Percentiles rank a stretch among this genome's conserved stretches.
phyloP scores from a whole-genome alignment of 2,888 invertebrate genomes.

The Philereme vetulata region DNA sequence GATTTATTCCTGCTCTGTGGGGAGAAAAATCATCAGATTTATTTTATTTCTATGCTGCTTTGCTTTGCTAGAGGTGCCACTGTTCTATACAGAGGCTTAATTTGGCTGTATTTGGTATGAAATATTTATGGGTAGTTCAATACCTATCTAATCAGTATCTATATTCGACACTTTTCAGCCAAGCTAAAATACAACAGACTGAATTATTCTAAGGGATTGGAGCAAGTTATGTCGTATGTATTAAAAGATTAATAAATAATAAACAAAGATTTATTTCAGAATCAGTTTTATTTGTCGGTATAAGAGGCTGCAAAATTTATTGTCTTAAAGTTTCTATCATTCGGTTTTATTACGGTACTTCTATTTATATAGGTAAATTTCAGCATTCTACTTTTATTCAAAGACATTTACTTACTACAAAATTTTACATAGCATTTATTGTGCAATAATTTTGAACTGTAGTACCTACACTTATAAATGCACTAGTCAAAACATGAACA shows the following conservation, averaged over 20 bases:
- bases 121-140: no score
- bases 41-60: no score
- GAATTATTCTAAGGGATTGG: no score
- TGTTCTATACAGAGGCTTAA: no score
- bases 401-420: conserved; percentile 44
- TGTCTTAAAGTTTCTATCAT: conserved; percentile 77
- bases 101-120: no score
- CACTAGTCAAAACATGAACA: conserved; percentile 56
- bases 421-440: not conserved
- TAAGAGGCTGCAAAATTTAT: conserved; percentile 81
- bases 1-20: not conserved
- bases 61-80: no score
- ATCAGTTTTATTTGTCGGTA: conserved; percentile 78
- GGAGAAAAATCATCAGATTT: no score
- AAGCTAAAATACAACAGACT: no score
- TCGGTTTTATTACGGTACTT: conserved; percentile 52
- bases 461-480: conserved; percentile 50
- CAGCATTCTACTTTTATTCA: conserved; percentile 29
- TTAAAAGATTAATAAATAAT: conserved; percentile 52
- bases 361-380: conserved; percentile 45
- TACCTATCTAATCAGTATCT: no score
- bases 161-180: no score
- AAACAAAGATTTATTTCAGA: conserved; percentile 59
- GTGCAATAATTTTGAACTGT: conserved; percentile 24
- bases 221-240: no score